These are phyloP conservation scores for Conomelus anceps DNA, from an alignment of 2,888 invertebrate genomes.

Conservation along the genomic window DNA sequence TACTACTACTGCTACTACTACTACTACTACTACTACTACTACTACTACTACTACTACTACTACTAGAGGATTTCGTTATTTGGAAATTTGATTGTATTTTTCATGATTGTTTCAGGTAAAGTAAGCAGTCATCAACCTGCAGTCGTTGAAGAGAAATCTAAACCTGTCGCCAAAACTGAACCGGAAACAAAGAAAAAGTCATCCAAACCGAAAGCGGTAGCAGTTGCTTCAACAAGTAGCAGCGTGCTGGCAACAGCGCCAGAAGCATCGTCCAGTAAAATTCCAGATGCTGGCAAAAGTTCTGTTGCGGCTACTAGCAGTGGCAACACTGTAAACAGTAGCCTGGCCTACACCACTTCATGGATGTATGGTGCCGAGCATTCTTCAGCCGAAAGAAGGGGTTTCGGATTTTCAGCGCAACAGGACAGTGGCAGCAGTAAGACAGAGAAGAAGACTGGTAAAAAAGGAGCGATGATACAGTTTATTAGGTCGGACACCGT, in stretches of 20 bases:
- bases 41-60: no score
- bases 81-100: no score
- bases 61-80: no score
- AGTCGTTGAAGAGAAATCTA: not conserved
- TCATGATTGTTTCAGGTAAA: no score
- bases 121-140: no score
- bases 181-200: not conserved
- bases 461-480: conserved; percentile 42
- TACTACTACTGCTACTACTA: no score
- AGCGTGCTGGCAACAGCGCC: not conserved
- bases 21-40: no score
- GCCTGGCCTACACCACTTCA: conserved; percentile 45
- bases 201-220: not conserved
- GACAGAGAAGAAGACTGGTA: conserved; percentile 37
- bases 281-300: not conserved
- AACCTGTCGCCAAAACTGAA: not conserved
- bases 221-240: not conserved
- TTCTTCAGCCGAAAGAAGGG: conserved; percentile 45
- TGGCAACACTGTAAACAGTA: not conserved
- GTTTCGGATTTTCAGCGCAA: conserved; percentile 45
- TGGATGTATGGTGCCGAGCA: conserved; percentile 47
- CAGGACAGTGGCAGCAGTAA: conserved; percentile 37
- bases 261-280: not conserved
- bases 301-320: not conserved
- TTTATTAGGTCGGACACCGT: conserved; percentile 51